Evolutionary conservation across 2,888 invertebrate genomes (phyloP), one percentile per base, ranked within the genome.

Genomic region (Cordylochernes scorpioides): DNA sequence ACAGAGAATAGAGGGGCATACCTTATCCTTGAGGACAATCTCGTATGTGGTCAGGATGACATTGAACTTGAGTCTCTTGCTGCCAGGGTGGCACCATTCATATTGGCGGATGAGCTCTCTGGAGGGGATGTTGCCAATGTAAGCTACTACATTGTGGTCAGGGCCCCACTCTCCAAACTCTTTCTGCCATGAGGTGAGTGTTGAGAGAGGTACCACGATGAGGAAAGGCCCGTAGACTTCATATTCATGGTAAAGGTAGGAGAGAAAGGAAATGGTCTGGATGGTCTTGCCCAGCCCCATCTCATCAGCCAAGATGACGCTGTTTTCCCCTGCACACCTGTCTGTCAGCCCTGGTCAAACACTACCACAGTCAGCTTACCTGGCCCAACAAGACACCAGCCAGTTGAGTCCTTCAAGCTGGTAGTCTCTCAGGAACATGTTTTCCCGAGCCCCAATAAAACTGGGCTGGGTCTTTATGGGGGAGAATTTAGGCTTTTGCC

Each of bases 111-210:
- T 80, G 78, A 45, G 43, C 56, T 86, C 77, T 46, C 94, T 65
- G 32, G 88, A 88, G 43, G 63, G 66, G 5, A 86, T 71, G 55
- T 97, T 94, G 12, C 97, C 97, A 44, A 97, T 64, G 52, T 97
- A 65, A 50, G 77, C 80, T 56, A 99, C 82, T 35, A 91, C 72
- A 59, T 97, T 97, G 55, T 97, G 65, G 46, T 86, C 78, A 3
- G 94, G 91, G 13, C 80, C 86, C 97, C 97, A 97, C 40, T 74
- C 70, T 26, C 65, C 61, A 54, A 94, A 91, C 56, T 99, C 97
- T 48, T 80, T 65, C 55, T 94, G 91, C 97, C 97, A 97, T n/a
- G 91, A 84, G 26, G 86, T 82, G 73, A 97, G 82, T 18, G 97
- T 97, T 35, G 91, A 91, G 28, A 97, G 58, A 6, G 97, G 97